Evolutionary conservation across 2,888 invertebrate genomes (phyloP).

Genomic region (Drosophila demipolita): DNA sequence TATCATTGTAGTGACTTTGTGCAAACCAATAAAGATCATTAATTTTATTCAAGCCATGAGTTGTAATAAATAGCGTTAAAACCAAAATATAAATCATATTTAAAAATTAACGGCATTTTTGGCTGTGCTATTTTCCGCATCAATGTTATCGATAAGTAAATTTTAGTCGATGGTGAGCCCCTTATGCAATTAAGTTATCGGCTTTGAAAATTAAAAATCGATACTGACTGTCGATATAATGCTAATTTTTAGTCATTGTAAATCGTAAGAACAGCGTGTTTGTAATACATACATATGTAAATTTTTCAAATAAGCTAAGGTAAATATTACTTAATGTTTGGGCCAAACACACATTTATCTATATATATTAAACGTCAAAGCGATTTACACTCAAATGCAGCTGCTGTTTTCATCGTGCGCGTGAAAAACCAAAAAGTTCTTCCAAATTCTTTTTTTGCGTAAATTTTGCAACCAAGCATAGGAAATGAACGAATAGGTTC

Average conservation of each 20-base stretch:
- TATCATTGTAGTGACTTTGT: conserved; percentile 41
- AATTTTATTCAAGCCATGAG: conserved; percentile 19
- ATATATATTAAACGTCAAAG: not conserved
- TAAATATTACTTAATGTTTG: conserved; percentile 43
- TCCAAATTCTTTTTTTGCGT: conserved; percentile 18
- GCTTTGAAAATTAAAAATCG: not conserved
- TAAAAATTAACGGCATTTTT: not conserved
- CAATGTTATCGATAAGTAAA: not conserved
- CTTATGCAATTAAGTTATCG: not conserved
- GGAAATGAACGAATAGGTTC: not conserved
- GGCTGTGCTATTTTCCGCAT: not conserved
- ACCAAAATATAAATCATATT: not conserved
- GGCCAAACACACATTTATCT: not conserved
- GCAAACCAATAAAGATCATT: conserved; percentile 15
- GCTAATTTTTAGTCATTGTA: conserved; percentile 44
- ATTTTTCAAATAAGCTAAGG: conserved; percentile 74
- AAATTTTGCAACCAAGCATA: conserved; percentile 12
- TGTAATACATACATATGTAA: conserved; percentile 65
- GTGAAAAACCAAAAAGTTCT: conserved; percentile 3
- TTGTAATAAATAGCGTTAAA: not conserved
- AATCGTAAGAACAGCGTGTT: conserved; percentile 69
- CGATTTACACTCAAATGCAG: not conserved
- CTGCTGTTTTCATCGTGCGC: not conserved
- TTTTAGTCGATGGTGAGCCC: not conserved
- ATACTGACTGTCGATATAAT: conserved; percentile 7